Base-by-base conservation (phyloP, 2,113 vertebrate species). In the Cynoglossus semilaevis region DNA sequence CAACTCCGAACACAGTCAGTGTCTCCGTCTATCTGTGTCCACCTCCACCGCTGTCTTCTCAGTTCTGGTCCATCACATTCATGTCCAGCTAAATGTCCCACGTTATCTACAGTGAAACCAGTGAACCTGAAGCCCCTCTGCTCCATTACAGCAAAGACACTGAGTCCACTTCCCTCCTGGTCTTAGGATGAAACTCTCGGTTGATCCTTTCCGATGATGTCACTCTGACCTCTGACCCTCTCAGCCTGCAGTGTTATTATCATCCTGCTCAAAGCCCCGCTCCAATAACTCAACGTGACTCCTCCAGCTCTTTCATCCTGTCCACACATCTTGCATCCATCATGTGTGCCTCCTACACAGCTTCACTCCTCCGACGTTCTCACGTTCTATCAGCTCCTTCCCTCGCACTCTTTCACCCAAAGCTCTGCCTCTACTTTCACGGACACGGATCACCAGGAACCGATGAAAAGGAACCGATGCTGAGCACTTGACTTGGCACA, bases 261-360 rank as follows among this genome's bases (percentile, higher is more conserved):
- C 73, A 70, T 50, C 61, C 72, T 52, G 60, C 77, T 73, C 65
- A 72, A 68, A 67, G 72, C 67, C 65, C 76, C 11, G 35, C 40
- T 59, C 68, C 66, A 67, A 72, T 68, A 84, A 72, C 66, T 85
- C 82, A 76, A 60, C 63, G 52, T 51, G 70, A 80, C 76, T 84
- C 63, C 53, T 68, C 57, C 7, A 76, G 65, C 48, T 52, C 79
- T 84, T 87, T 86, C 72, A 84, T 85, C 74, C 52, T 58, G 63
- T 50, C 37, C 76, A 82, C 79, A 86, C 85, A 87, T 88, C 88
- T 88, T 87, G 81, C 52, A 81, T 84, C 80, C 75, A 83, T 88
- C 81, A 83, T 75, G 29, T 42, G 65, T 77, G 67, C 75, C 79
- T 86, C 86, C 86, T 76, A 82, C 85, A 77, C 78, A 70, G 8